A percentile compares a stretch with the other conserved stretches of the same genome.
Conservation (phyloP, 1,140 invertebrate genomes). For the Wasmannia auropunctata region DNA sequence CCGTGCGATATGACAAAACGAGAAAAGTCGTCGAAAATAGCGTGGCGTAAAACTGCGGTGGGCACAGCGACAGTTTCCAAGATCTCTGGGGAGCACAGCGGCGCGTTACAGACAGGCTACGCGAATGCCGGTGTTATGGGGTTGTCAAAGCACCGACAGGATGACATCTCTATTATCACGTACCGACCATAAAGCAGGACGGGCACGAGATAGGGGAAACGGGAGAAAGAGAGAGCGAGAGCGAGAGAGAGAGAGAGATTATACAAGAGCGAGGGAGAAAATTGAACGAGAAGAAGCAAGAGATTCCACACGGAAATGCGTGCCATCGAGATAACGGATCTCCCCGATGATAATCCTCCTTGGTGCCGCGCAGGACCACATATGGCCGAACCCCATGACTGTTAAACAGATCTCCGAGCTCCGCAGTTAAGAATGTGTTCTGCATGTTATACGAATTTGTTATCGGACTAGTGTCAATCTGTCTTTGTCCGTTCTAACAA, state of each 20-base stretch:
- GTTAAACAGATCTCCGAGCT: conserved; percentile 68
- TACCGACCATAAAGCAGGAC: conserved; percentile 63
- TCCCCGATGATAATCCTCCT: conserved; percentile 82
- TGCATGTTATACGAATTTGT: conserved; percentile 13
- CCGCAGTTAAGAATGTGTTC: conserved; percentile 37
- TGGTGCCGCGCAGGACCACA: conserved; percentile 73
- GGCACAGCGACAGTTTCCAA: conserved; percentile 64
- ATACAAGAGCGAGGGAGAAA: conserved; percentile 46
- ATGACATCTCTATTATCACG: conserved; percentile 85
- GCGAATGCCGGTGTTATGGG: conserved; percentile 79
- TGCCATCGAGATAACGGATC: conserved; percentile 84
- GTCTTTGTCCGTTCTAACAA: background rate
- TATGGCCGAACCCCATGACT: conserved; percentile 75
- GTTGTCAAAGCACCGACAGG: conserved; percentile 84
- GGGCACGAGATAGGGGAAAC: conserved; percentile 41
- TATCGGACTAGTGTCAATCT: conserved; percentile 28
- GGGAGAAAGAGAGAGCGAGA: background rate
- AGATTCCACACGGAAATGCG: conserved; percentile 75
- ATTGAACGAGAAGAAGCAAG: conserved; percentile 64
- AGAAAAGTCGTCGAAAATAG: conserved; percentile 54
- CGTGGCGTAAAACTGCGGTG: conserved; percentile 29
- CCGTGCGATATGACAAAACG: conserved; percentile 24
- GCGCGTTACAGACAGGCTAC: conserved; percentile 72
- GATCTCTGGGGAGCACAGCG: conserved; percentile 75
- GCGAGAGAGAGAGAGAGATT: conserved; percentile 13